These are phyloP conservation scores for Mastomys coucha DNA, from an alignment of 2,113 vertebrate species.

Conservation along the genomic window DNA sequence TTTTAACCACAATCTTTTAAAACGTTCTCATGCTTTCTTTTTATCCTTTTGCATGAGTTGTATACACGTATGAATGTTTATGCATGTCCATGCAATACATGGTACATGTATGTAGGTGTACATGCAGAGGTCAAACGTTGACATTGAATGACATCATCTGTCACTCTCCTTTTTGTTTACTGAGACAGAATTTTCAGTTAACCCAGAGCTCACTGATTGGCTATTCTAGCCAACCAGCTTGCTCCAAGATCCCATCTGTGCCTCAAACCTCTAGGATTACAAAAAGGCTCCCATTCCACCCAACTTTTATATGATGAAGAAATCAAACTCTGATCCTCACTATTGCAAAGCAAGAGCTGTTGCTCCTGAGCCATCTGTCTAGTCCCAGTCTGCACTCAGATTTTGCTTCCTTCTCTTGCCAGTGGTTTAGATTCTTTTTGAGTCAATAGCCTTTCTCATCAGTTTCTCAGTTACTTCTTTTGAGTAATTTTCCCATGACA, in stretches of 20 bases:
- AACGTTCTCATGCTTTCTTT: not conserved
- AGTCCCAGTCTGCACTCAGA: not conserved
- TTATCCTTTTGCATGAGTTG: not conserved
- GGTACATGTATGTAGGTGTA: not conserved
- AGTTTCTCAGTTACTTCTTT: not conserved
- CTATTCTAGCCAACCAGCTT: not conserved
- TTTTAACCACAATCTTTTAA: not conserved
- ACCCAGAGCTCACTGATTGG: not conserved
- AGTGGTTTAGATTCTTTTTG: not conserved
- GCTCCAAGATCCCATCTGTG: not conserved
- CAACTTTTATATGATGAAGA: too few relatives aligned
- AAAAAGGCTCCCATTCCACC: not conserved
- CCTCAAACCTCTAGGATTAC: not conserved
- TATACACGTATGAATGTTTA: not conserved
- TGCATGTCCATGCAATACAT: not conserved
- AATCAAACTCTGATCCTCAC: not conserved
- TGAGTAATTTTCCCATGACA: not conserved
- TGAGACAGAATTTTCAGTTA: not conserved
- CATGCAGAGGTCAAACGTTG: not conserved
- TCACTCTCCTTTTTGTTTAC: not conserved
- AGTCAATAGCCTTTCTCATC: slow-evolving; percentile 46
- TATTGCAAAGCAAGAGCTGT: not conserved
- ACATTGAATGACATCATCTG: not conserved
- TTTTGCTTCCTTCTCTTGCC: not conserved
- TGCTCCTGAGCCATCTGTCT: not conserved